These are phyloP conservation scores for Tangachromis dhanisi DNA, from an alignment of 2,113 vertebrate species.

Conservation along the genomic window DNA sequence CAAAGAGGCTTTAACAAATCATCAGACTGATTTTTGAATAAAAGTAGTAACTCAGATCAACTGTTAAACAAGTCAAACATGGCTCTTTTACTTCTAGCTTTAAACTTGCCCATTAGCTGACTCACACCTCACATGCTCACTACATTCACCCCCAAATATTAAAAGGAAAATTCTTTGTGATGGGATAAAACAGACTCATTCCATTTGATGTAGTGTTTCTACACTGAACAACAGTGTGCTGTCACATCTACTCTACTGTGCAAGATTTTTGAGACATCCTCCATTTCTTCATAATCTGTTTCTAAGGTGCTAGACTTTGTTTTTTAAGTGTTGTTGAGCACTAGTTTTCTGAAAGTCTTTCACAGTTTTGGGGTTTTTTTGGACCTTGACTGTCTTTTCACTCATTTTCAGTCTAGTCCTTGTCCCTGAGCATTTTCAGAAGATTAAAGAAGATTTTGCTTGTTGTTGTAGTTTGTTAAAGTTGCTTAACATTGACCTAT, in stretches of 20 bases:
- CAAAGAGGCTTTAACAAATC: not conserved
- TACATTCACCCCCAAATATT: not conserved
- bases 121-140: not conserved
- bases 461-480: not conserved
- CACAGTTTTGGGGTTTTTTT: accelerated
- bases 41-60: not conserved
- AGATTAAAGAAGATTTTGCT: not conserved
- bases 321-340: not conserved
- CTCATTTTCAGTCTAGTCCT: not conserved
- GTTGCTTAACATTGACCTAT: not conserved
- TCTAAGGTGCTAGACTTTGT: not conserved
- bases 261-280: not conserved
- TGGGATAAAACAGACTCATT: not conserved
- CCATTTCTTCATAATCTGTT: not conserved
- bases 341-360: not conserved
- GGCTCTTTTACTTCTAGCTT: not conserved
- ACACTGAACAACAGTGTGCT: not conserved
- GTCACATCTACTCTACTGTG: not conserved
- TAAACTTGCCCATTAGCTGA: not conserved
- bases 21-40: not conserved
- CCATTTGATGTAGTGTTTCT: not conserved
- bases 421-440: not conserved
- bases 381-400: not conserved
- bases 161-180: not conserved
- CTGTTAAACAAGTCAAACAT: not conserved